Evolutionary conservation across 64 coral and sea anemone species (phyloP).

Genomic region (Cladopsammia gracilis): DNA sequence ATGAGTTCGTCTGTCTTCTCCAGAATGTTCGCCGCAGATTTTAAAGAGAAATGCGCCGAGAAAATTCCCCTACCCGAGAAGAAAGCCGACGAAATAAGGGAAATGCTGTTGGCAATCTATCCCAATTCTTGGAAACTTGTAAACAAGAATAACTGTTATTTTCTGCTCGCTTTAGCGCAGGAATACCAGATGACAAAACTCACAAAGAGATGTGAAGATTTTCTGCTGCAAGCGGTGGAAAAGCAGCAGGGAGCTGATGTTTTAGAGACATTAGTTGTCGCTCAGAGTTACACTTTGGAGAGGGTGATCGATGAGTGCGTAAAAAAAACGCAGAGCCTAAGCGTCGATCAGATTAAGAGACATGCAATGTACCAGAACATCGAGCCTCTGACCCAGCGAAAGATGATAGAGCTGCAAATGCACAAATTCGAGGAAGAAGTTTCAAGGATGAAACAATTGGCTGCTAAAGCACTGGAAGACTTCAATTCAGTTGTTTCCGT

Average conservation of each 20-base stretch:
- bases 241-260: neutral
- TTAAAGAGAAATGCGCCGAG: conserved; percentile 25
- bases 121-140: neutral
- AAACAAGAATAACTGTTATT: neutral
- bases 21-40: conserved; percentile 9
- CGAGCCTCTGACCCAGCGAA: neutral
- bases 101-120: conserved; percentile 12
- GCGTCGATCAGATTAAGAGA: neutral
- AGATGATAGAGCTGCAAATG: conserved; percentile 13
- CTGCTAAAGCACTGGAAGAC: no score
- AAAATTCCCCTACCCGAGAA: neutral
- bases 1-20: conserved; percentile 21
- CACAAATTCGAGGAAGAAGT: neutral
- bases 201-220: conserved; percentile 24
- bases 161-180: neutral
- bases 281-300: neutral
- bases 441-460: no score
- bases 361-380: neutral
- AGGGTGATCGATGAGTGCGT: neutral
- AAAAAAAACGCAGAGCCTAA: neutral
- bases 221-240: neutral
- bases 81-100: neutral
- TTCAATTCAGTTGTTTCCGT: no score
- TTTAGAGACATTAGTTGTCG: neutral
- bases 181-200: conserved; percentile 21